These are phyloP conservation scores for Marcusenius ussheri DNA, from an alignment of 2,113 vertebrate species.

Conservation along the genomic window DNA sequence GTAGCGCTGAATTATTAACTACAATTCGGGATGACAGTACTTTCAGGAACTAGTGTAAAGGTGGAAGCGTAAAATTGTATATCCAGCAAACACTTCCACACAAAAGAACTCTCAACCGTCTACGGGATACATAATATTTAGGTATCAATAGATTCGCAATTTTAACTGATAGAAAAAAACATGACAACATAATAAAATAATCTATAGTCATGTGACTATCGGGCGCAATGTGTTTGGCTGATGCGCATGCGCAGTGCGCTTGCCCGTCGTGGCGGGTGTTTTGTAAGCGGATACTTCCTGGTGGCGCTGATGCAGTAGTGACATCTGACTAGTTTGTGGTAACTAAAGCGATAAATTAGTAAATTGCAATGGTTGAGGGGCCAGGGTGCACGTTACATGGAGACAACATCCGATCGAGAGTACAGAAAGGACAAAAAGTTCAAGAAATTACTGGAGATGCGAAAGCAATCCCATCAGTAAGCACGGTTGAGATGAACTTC, in stretches of 20 bases:
- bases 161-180: not conserved
- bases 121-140: not conserved
- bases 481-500: not conserved
- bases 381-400: constrained; percentile 73
- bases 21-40: not conserved
- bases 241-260: not conserved
- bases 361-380: constrained; percentile 80
- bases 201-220: not conserved
- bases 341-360: not conserved
- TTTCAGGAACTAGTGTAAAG: not conserved
- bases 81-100: not conserved
- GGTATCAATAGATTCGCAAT: not conserved
- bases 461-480: constrained; percentile 23
- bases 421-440: constrained; percentile 66
- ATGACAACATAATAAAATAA: not conserved
- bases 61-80: not conserved
- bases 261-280: not conserved
- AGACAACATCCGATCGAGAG: constrained; percentile 65
- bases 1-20: not conserved
- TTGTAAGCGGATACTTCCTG: not conserved
- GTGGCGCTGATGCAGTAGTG: not conserved
- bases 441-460: constrained; percentile 44
- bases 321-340: not conserved
- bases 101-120: not conserved
- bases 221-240: not conserved